Evolutionary conservation across 2,888 invertebrate species (phyloP), one percentile per base, ranked within the genome.

Genomic region (Gortyna flavago): DNA sequence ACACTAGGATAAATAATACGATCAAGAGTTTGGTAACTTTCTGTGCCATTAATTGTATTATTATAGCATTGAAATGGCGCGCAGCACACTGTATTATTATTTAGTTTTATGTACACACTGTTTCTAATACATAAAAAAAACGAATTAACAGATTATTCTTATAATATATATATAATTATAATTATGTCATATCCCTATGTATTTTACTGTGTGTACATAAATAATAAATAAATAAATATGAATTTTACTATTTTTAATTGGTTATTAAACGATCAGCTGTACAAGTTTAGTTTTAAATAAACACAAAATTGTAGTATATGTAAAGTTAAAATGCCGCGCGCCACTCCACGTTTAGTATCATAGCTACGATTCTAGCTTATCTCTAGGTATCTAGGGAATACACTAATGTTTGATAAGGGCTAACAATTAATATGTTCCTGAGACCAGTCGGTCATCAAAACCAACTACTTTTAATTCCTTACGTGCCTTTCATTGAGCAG

Each of bases 401-500:
- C 87, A 90, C 93, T 94, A 94, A 91, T 78, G 85, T 91, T 89
- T 92, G 93, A 92, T 90, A 92, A 93, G 92, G 92, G 89, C 88
- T 93, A 90, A 70, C 84, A 75, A n/a, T n/a, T n/a, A n/a, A 84
- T 89, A 92, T 87, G 89, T 88, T 87, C 89, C 85, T 88, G 87
- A 90, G 90, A 90, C 85, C 82, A 71, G 78, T 68, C 85, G 87
- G 90, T 89, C 91, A 85, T 86, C 84, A 88, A 85, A 79, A 89
- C 90, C 88, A 85, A 90, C 95, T 96, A 95, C 95, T 81, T 91
- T 95, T 93, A 96, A 96, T 96, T 96, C 96, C 96, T 96, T 92
- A 93, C 92, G 96, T 96, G 96, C 96, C 92, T 93, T 93, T 87
- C 87, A 86, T 93, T 94, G 95, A 95, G 95, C 95, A 95, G 95